Conservation (phyloP, 2,797 vertebrate genomes). For the Siniperca undulata region DNA sequence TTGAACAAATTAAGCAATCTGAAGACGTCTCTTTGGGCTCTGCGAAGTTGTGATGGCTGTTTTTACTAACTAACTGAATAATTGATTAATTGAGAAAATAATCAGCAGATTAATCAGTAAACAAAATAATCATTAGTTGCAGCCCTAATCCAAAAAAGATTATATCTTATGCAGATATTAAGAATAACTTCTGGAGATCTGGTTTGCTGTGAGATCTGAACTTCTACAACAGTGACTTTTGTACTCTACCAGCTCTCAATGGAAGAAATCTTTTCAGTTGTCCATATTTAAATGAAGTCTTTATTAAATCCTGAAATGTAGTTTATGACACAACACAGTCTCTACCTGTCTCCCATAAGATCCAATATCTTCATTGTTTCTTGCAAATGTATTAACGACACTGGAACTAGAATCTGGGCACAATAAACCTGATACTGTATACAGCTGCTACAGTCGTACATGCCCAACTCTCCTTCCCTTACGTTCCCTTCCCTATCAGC, state of each 20-base stretch:
- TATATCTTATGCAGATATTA: background rate
- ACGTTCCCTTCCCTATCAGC: constrained; percentile 15
- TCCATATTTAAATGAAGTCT: background rate
- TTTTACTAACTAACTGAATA: background rate
- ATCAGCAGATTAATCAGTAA: background rate
- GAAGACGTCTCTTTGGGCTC: background rate
- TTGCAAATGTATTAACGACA: constrained; percentile 77
- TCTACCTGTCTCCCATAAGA: constrained; percentile 71
- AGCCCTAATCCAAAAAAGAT: background rate
- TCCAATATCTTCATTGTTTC: constrained; percentile 83
- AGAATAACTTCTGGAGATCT: background rate
- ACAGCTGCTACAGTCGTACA: constrained; percentile 11
- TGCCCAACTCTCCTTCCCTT: constrained; percentile 6
- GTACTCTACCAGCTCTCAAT: background rate
- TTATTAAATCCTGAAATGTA: background rate
- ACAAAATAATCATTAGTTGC: background rate
- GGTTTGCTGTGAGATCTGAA: background rate
- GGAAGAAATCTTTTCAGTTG: background rate
- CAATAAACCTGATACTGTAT: constrained; percentile 6
- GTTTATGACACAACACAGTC: background rate
- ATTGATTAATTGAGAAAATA: background rate
- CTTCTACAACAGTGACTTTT: background rate
- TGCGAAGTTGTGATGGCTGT: background rate
- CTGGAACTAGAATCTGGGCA: constrained; percentile 40
- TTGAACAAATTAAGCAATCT: background rate